Base-by-base conservation (phyloP, 2,888 invertebrate species). In the Pyrrhia umbra region DNA sequence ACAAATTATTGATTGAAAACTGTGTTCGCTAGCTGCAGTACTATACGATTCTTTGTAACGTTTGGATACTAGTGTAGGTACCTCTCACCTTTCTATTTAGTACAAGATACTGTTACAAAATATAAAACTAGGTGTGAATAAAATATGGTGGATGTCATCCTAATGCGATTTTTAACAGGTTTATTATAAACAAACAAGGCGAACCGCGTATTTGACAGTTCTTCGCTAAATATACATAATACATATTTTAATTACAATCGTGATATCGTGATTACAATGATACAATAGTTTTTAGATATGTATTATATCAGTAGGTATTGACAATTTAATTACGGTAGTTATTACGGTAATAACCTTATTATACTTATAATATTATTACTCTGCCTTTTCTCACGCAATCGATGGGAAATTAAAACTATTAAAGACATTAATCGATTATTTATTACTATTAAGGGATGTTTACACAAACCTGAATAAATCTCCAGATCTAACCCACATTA, bases 111-210 rank as follows among this genome's bases (percentile, higher is more conserved):
- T 39, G 58, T 58, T 56, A 64, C 25, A 55, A 47, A 54, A 51
- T 47, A 63, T 50, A 42, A 51, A 55, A 58, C 39, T 43, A 52
- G 30, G 67, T 49, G 58, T 50, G 51, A 65, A 39, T 49, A 66
- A 63, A 68, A 59, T 68, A 54, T 46, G 30, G n/a, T 6, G 56
- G n/a, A 49, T 80, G 16, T 63, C 76, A 62, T 63, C 6, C 1
- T 42, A 34, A 39, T 49, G 79, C 25, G 63, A 79, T 13, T 75
- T 81, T 54, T 81, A 70, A 76, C 76, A 73, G 40, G 51, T 63
- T 20, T 60, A n/a, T n/a, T n/a, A 52, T 43, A 45, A 8, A 40
- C 37, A 69, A 62, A 60, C 54, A 61, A 52, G 51, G 43, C 1
- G 23, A 45, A 50, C 39, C 6, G 46, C 58, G 20, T 51, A 18